Percentiles rank a stretch among this genome's conserved stretches.
phyloP scores from a whole-genome alignment of 2,113 vertebrate genomes.

The Dasyprocta punctata region DNA sequence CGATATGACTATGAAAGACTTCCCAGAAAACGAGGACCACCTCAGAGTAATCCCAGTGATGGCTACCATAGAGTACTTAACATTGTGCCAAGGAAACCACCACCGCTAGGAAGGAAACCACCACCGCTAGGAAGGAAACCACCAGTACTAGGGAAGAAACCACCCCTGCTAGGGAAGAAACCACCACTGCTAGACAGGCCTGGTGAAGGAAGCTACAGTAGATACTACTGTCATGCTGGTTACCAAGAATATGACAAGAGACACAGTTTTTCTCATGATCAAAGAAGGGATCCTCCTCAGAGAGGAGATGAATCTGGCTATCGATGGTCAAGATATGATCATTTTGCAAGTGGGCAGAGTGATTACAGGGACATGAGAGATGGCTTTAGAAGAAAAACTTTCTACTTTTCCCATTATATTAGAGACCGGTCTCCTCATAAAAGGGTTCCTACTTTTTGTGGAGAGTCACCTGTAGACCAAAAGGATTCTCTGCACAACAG shows the following conservation, averaged over 20 bases:
- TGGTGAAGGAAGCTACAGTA: constrained; percentile 85
- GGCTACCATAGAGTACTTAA: no score
- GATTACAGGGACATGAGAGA: constrained; percentile 88
- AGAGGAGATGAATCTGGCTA: no score
- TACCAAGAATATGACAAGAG: constrained; percentile 81
- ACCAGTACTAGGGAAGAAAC: constrained; percentile 82
- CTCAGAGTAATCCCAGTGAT: no score
- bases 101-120: no score
- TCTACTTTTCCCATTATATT: constrained; percentile 85
- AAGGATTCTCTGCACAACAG: constrained; percentile 62
- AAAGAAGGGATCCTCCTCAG: no score
- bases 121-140: constrained; percentile 21
- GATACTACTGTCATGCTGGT: constrained; percentile 84
- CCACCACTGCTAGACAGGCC: constrained; percentile 86
- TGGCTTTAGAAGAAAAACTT: constrained; percentile 87
- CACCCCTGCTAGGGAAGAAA: constrained; percentile 87
- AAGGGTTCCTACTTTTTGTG: constrained; percentile 89
- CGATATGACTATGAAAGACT: no score
- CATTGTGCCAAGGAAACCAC: no score
- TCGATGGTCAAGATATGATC: no score
- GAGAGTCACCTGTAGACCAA: constrained; percentile 84
- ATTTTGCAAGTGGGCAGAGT: no score
- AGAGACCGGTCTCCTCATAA: constrained; percentile 90
- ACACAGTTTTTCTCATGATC: no score
- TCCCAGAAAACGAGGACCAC: no score